Base-by-base conservation (phyloP, 2,797 vertebrate species). In the Epinephelus awoara region DNA sequence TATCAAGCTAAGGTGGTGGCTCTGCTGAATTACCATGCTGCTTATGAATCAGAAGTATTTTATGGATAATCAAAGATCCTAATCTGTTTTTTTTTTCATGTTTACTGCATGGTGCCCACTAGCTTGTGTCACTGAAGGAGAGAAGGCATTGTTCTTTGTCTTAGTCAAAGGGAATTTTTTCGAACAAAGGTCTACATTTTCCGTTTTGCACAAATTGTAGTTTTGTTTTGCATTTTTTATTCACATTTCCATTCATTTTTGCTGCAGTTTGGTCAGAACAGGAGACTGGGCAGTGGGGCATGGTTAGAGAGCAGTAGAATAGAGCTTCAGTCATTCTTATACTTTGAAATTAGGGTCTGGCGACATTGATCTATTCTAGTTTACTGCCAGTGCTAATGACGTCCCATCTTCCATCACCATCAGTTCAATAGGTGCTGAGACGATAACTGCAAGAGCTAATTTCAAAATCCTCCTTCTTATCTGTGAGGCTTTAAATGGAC, bases 111-210 rank as follows among this genome's bases (percentile, higher is more conserved):
- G 9, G 27, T n/a, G n/a, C 38, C 19, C 21, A 63, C 50, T 25
- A 17, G 17, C 38, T 9, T 50, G 55, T 14, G 52, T 67, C 67
- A 71, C 15, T 49, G 14, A 61, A 38, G 25, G 17, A 38, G 4
- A 21, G 11, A 12, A 40, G 14, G 27, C 15, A 21, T 54, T 70
- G 19, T 47, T 63, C n/a, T 34, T 47, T 19, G 1, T 61, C 49
- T 51, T 56, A 47, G 40, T 68, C 65, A 58, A 51, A 71, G 64
- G 70, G 50, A 46, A 10, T 38, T 61, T 59, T 46, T 19, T 21
- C 2, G 3, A 38, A 44, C 40, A 15, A n/a, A 15, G 12, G 21
- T 63, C 9, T 44, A 15, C 14, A 5, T 49, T 66, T 58, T 58
- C 9, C 17, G 6, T 34, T 13, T 10, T 23, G 12, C 21, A 40